Evolutionary conservation across 2,888 invertebrate genomes (phyloP), one percentile per base, ranked within the genome.

Genomic region (Scaptomyza caliginosa): DNA sequence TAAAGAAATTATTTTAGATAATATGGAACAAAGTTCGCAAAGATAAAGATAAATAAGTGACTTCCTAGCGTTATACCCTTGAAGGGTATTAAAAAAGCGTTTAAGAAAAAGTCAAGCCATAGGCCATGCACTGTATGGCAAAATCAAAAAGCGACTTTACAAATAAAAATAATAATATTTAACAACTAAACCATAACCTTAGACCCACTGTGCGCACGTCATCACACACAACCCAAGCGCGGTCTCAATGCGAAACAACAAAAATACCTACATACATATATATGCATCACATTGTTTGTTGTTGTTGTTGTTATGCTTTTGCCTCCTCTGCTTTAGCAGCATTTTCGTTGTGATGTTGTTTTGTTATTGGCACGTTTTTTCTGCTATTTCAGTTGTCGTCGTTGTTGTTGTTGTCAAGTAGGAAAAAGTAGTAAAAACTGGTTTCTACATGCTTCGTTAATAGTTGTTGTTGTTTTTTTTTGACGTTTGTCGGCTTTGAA

Each of bases 371-470:
- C 67, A 60, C 43, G 59, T 71, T 74, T 70, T 70, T 60, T 28
- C 32, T 54, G 34, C 43, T 24, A 13, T 11, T 11, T 40, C 36
- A 56, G 63, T 56, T 73, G 54, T 42, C 69, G 57, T 60, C 72
- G 78, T 74, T 51, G 63, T 56, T 73, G 54, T 42, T 71, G 57
- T 60, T 74, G 78, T 74, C 54, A 72, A 82, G 78, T 82, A 81
- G 82, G 84, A 82, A 84, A 84, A 84, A 82, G 81, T 79, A 84
- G 82, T 82, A 82, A 82, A 84, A 82, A 82, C 82, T 82, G 40
- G 82, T 84, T 84, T 75, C 67, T 40, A 62, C 56, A 57, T 67
- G 56, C 59, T 52, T 45, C 46, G 38, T 36, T 59, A 52, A 17
- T 24, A 49, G 52, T 66, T 43, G 50, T 28, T 59, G 39, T 45